Conservation (phyloP, 2,797 vertebrate genomes). For the Chelonia mydas region DNA sequence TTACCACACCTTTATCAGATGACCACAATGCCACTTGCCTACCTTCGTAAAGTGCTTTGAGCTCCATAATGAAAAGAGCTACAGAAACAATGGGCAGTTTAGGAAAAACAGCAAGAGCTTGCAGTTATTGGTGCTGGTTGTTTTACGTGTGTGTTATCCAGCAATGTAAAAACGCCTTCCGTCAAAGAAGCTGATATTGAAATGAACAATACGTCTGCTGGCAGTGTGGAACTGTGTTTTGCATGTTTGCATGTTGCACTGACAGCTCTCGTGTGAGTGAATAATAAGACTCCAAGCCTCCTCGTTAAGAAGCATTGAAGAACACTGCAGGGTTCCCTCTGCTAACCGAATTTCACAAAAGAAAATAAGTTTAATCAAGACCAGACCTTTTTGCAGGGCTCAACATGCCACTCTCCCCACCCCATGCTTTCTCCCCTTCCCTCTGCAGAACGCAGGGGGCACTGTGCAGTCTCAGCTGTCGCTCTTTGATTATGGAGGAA, state of each 20-base stretch:
- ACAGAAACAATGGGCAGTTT: neutral
- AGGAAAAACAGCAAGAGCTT: neutral
- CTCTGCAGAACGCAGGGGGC: accelerated
- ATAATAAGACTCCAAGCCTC: neutral
- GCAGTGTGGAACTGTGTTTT: accelerated
- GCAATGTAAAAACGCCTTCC: neutral
- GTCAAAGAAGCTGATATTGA: neutral
- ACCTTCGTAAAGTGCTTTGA: neutral
- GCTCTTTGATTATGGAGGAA: neutral
- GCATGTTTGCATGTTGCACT: neutral
- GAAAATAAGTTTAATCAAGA: constrained; percentile 57
- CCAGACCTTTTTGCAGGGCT: constrained; percentile 25
- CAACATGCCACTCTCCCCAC: neutral
- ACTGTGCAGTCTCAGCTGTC: accelerated
- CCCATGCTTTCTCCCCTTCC: neutral
- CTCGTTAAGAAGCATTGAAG: neutral
- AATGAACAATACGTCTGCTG: neutral
- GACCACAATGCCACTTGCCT: neutral
- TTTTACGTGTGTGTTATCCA: neutral
- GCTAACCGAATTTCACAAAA: constrained; percentile 24
- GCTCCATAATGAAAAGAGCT: accelerated
- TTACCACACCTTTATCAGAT: neutral
- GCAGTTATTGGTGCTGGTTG: neutral
- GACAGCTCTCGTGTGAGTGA: neutral
- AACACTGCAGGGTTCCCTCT: neutral